Conservation (phyloP, 2,113 vertebrate species). For the Thalassoma bifasciatum region DNA sequence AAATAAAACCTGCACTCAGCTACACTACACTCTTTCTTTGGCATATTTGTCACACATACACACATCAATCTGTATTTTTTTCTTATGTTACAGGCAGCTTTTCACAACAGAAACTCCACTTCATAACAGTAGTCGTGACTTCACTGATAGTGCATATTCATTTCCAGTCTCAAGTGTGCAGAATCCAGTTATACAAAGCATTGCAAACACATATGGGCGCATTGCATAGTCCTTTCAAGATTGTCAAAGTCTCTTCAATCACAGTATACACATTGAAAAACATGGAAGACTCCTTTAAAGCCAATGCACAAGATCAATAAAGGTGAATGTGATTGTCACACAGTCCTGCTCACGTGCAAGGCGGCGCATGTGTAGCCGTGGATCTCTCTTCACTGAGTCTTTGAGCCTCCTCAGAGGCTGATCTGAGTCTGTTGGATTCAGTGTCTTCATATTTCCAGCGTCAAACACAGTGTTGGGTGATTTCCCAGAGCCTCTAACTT, state of each 20-base stretch:
- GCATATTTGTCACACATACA: constrained; percentile 28
- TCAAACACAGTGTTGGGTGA: constrained; percentile 55
- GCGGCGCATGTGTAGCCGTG: constrained; percentile 1
- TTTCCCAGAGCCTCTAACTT: constrained; percentile 32
- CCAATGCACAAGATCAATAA: constrained; percentile 55
- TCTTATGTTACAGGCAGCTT: constrained; percentile 53
- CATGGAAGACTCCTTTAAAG: constrained; percentile 82
- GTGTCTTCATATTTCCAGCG: constrained; percentile 51
- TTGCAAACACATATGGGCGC: constrained; percentile 43
- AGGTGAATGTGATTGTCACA: constrained; percentile 79
- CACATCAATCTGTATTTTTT: constrained; percentile 33
- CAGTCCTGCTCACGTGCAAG: constrained; percentile 49
- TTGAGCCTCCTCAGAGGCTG: constrained; percentile 32
- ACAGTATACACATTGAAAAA: constrained; percentile 74
- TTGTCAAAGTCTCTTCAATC: constrained; percentile 83
- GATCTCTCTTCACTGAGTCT: constrained; percentile 10
- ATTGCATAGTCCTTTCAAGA: constrained; percentile 83
- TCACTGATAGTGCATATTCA: constrained; percentile 60
- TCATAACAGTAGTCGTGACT: constrained; percentile 23
- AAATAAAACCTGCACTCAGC: constrained; percentile 21
- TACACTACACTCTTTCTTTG: constrained; percentile 33
- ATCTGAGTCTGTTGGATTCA: constrained; percentile 16
- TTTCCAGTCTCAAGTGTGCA: constrained; percentile 60
- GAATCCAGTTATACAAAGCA: constrained; percentile 63
- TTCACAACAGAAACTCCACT: constrained; percentile 37